These are phyloP conservation scores for Aplodontia rufa DNA, from an alignment of 2,113 vertebrate genomes.

Conservation along the genomic window DNA sequence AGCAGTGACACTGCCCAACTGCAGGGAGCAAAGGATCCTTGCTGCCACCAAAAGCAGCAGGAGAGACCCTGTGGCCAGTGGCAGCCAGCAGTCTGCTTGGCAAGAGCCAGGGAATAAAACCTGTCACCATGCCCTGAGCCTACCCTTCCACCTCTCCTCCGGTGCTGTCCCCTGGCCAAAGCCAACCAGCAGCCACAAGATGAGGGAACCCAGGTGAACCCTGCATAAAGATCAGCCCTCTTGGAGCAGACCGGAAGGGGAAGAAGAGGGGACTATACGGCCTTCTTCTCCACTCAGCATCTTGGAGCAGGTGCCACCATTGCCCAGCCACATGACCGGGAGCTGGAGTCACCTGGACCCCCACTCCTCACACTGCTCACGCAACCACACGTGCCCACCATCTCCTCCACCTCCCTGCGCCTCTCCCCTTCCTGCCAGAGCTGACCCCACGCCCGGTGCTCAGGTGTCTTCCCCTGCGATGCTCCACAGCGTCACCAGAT, in stretches of 20 bases:
- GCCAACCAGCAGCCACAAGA: neutral
- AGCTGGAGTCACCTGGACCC: neutral
- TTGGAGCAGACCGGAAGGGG: fast-evolving
- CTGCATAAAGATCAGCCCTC: neutral
- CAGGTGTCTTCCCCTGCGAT: neutral
- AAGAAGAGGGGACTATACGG: fast-evolving
- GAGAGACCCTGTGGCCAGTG: neutral
- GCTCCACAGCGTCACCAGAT: neutral
- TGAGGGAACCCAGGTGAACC: no score
- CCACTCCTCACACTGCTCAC: neutral
- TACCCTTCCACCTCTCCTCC: neutral
- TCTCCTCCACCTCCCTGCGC: fast-evolving
- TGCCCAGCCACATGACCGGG: no score
- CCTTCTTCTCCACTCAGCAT: neutral
- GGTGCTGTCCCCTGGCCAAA: neutral
- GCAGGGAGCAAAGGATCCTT: fast-evolving
- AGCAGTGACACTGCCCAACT: no score
- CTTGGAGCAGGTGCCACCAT: neutral
- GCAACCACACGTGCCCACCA: fast-evolving
- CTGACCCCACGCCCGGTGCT: fast-evolving
- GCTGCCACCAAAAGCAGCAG: neutral
- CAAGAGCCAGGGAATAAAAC: no score
- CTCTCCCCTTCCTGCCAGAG: neutral
- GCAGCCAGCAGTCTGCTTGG: neutral
- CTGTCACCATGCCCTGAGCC: neutral